phyloP scores from a whole-genome alignment of 2,113 vertebrate species.

The Archocentrus centrarchus region DNA sequence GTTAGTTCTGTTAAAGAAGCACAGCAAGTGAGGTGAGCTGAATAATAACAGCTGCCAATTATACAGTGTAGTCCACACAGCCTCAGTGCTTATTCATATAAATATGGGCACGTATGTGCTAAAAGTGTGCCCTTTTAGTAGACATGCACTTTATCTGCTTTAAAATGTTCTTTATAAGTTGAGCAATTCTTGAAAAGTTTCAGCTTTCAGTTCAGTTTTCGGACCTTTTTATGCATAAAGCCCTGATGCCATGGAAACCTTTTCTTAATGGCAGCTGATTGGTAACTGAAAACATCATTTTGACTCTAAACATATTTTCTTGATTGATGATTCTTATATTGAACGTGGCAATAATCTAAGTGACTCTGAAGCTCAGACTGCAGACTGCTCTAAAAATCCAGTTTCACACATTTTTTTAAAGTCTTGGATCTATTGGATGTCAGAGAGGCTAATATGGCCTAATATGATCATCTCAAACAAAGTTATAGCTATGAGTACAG shows the following conservation, averaged over 20 bases:
- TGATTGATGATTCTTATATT: too few species aligned
- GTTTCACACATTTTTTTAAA: not conserved
- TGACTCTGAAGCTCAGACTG: not conserved
- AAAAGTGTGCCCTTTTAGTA: fast-evolving
- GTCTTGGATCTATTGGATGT: not conserved
- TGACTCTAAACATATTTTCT: too few species aligned
- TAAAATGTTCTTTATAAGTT: not conserved
- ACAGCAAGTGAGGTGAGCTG: too few species aligned
- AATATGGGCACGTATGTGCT: not conserved
- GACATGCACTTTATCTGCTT: not conserved
- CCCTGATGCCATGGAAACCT: too few species aligned
- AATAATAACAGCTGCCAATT: not conserved
- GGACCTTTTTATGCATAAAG: not conserved
- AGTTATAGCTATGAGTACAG: not conserved
- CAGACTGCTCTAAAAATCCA: not conserved
- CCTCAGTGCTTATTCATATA: not conserved
- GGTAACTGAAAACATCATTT: too few species aligned
- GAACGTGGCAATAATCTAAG: not conserved
- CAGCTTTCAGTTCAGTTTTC: not conserved
- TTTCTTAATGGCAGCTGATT: too few species aligned
- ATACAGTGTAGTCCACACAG: not conserved
- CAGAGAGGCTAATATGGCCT: not conserved
- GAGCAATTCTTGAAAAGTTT: not conserved
- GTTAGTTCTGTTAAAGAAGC: not conserved
- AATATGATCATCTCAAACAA: not conserved